Evolutionary conservation across 2,113 vertebrate species (phyloP), one percentile per base, ranked within the genome.

Genomic region (Verasper variegatus): DNA sequence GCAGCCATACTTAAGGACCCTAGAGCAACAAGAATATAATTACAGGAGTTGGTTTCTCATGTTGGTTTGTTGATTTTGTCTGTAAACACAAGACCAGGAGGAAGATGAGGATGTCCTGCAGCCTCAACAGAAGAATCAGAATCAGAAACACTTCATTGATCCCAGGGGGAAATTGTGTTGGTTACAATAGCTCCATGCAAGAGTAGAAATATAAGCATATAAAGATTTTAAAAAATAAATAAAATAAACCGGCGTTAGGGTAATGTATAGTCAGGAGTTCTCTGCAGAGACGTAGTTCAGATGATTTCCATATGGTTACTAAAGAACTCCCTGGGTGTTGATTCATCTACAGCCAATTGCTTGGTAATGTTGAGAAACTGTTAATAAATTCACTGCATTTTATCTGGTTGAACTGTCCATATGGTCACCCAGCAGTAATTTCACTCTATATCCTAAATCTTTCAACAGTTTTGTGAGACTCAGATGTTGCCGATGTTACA

Each of bases 301-400:
- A 64, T 78, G 59, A 57, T 58, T 40, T 64, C 21, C 60, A 71
- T 51, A 24, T 58, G 26, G 26, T 24, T 64, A 13, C 42, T 24
- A 23, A 10, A 56, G 13, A 12, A 3, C 5, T 7, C 3, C 14
- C 15, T 18, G 37, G 18, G 21, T 37, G 42, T 31, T 63, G 35
- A 56, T 23, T 63, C 23, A 31, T 31, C 62, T 18, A 49, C 26
- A 58, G 61, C 5, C 18, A 55, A 3, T 42, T 47, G 6, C 27
- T 18, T 23, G 8, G 3, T 24, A 37, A 56, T 40, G 14, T 11
- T 5, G 23, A 51, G 24, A 52, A n/a, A 14, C 2, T n/a, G 10
- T 18, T 27, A 51, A 1, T 23, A 12, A n/a, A 55, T 65, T 65
- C 23, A 45, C 2, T 27, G 23, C 8, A 47, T 58, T 56, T 57